Percentiles rank a stretch among this genome's conserved stretches.
phyloP scores from a whole-genome alignment of 2,113 vertebrate genomes.

The Epinephelus fuscoguttatus region DNA sequence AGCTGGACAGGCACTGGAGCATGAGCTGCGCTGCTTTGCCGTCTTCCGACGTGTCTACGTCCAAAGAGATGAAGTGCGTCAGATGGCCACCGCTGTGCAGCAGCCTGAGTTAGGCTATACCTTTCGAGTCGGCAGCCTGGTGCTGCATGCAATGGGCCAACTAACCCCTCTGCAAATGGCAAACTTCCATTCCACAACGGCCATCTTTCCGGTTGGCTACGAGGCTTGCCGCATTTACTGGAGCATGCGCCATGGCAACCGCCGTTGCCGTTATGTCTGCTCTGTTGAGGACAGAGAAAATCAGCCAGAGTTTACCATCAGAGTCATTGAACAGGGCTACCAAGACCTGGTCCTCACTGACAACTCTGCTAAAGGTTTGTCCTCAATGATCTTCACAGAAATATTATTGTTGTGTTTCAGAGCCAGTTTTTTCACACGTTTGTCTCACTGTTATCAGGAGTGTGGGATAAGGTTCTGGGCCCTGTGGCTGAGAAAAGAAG shows the following conservation, averaged over 20 bases:
- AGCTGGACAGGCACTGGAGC: conserved; percentile 86
- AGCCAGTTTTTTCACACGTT: neutral
- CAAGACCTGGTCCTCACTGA: conserved; percentile 92
- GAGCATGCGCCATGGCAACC: conserved; percentile 95
- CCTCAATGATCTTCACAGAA: neutral
- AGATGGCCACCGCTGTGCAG: conserved; percentile 93
- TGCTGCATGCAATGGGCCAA: conserved; percentile 93
- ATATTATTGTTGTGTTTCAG: neutral
- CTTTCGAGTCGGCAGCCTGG: conserved; percentile 95
- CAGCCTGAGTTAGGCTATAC: conserved; percentile 95
- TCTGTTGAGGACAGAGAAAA: conserved; percentile 92
- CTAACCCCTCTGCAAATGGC: conserved; percentile 93
- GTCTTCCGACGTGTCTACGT: conserved; percentile 97
- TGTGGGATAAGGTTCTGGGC: conserved; percentile 96
- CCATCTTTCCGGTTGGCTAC: conserved; percentile 94
- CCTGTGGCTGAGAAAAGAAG: conserved; percentile 92
- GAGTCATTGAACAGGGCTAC: conserved; percentile 94
- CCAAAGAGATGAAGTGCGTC: conserved; percentile 94
- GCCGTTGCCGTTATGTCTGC: conserved; percentile 94
- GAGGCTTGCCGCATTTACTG: conserved; percentile 97
- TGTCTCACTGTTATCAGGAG: conserved; percentile 84
- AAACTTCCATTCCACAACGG: conserved; percentile 91
- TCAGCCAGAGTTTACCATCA: conserved; percentile 89
- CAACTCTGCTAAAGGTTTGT: conserved; percentile 91
- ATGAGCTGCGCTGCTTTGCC: conserved; percentile 94